Base-by-base conservation (phyloP, 2,113 vertebrate species). In the Spilogale gracilis region DNA sequence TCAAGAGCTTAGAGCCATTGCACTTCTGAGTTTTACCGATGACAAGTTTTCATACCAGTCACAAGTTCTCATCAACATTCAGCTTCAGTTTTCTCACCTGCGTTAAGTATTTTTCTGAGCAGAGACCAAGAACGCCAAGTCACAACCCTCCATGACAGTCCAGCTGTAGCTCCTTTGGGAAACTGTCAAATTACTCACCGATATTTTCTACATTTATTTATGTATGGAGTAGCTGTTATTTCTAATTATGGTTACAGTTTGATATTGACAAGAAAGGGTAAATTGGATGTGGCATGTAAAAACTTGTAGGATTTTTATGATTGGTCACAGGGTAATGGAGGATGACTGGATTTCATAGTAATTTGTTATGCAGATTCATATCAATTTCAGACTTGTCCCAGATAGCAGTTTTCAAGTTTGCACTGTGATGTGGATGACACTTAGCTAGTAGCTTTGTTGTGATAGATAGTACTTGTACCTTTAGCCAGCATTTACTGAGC, bases 171-270 rank as follows among this genome's bases (percentile, higher is more conserved):
- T 60, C 27, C 43, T 76, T 85, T 43, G 58, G 56, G 50, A 84
- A 94, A 38, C 61, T 84, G 12, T 50, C 32, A 54, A 48, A 54
- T 71, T 71, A 58, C 76, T 4, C 18, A 56, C 20, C 74, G 83
- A 52, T 56, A 54, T 61, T 89, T 69, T 54, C 54, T 60, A 11
- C 9, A 52, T 27, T 76, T 56, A 45, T 54, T 91, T 85, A 65
- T 43, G 61, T 79, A 48, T 45, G 12, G 16, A 87, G 45, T 89
- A 20, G 11, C 60, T 67, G 6, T 81, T 88, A 63, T 71, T 92
- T 92, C 16, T 74, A 58, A 93, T 93, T 90, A 71, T 87, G 80
- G 25, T n/a, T 58, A 8, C 30, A 54, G 17, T n/a, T 90, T 90
- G 38, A 27, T 88, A 83, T n/a, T 54, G 84, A 52, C 16, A 93